phyloP scores from a whole-genome alignment of 2,113 vertebrate species.

The Puffinus mauretanicus region DNA sequence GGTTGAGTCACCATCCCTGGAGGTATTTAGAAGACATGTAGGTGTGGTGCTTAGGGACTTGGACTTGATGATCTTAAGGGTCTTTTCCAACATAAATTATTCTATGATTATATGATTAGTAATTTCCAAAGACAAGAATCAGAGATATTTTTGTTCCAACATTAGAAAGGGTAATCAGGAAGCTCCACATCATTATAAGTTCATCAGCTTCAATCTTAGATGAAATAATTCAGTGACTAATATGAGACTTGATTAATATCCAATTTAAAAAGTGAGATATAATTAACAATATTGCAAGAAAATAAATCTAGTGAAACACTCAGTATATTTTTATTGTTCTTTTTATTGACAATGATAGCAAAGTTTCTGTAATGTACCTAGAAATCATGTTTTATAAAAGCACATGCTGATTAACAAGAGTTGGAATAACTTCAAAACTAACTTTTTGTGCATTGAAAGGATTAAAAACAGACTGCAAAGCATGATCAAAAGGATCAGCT shows the following conservation, averaged over 20 bases:
- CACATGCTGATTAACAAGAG: neutral
- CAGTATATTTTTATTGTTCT: neutral
- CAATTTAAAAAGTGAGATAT: neutral
- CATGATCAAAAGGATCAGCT: neutral
- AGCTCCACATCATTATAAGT: neutral
- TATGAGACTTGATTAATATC: neutral
- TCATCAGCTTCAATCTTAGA: neutral
- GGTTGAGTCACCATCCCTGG: neutral
- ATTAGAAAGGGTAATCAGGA: neutral
- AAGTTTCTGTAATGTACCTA: neutral
- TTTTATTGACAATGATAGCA: neutral
- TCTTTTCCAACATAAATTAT: neutral
- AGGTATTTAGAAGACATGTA: rapidly evolving
- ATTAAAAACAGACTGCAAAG: neutral
- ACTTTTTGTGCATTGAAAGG: neutral
- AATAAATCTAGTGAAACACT: neutral
- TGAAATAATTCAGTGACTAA: neutral
- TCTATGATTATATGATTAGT: neutral
- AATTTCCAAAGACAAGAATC: neutral
- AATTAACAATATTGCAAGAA: neutral
- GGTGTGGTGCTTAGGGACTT: neutral
- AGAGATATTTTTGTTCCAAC: neutral
- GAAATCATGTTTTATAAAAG: neutral
- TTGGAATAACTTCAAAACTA: neutral
- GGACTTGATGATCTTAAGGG: rapidly evolving